These are phyloP conservation scores for Silurus asotus DNA, from an alignment of 2,113 vertebrate genomes.

Conservation along the genomic window DNA sequence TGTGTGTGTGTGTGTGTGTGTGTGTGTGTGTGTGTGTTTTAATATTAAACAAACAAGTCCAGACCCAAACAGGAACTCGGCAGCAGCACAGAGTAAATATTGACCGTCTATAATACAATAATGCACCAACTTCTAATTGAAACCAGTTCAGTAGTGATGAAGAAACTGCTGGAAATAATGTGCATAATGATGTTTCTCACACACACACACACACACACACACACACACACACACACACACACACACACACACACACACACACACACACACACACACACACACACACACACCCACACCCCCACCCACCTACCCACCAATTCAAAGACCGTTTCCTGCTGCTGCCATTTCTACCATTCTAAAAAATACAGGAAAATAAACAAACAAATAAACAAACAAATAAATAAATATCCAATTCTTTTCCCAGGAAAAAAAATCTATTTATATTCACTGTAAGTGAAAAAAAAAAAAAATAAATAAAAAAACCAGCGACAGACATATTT, in stretches of 20 bases:
- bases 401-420: not conserved
- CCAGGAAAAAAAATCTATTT: no score
- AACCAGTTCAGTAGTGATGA: not conserved
- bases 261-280: no score
- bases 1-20: not conserved
- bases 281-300: not conserved
- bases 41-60: not conserved
- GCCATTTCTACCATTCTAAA: not conserved
- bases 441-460: no score
- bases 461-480: no score
- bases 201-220: no score
- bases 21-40: not conserved
- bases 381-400: not conserved
- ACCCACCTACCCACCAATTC: no score
- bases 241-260: not conserved
- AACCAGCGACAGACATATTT: not conserved
- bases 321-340: not conserved
- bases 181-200: not conserved
- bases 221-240: not conserved
- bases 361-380: not conserved
- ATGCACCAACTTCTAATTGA: not conserved
- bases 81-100: not conserved
- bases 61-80: not conserved
- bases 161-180: not conserved
- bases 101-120: not conserved